A percentile compares a stretch with the other conserved stretches of the same genome.
phyloP scores from a whole-genome alignment of 2,888 invertebrate genomes.

The Lepidocyrtoides sp. region DNA sequence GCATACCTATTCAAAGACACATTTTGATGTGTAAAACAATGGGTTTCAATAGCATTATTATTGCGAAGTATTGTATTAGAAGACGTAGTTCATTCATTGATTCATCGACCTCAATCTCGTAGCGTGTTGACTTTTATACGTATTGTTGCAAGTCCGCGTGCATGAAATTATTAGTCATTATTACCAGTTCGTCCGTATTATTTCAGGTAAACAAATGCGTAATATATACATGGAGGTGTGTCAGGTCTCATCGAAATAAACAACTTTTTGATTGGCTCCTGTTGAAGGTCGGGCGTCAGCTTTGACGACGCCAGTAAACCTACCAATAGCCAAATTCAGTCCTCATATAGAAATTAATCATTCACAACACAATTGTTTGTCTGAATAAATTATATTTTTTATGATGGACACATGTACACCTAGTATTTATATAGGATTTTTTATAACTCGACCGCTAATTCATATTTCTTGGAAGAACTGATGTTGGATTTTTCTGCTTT shows the following conservation, averaged over 20 bases:
- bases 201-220: not conserved
- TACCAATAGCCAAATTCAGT: not conserved
- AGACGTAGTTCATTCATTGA: not conserved
- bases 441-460: too few relatives aligned
- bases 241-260: conserved; percentile 52
- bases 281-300: conserved; percentile 25
- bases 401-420: not conserved
- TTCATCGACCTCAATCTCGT: not conserved
- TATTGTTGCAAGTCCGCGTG: not conserved
- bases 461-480: too few relatives aligned
- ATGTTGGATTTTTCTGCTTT: too few relatives aligned
- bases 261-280: conserved; percentile 46
- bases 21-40: too few relatives aligned
- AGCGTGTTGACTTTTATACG: not conserved
- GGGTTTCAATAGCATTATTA: too few relatives aligned
- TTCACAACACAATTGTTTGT: not conserved
- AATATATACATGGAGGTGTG: conserved; percentile 56
- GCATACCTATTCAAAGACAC: too few relatives aligned
- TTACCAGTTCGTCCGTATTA: not conserved
- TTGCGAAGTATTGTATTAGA: too few relatives aligned
- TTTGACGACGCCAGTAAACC: conserved; percentile 5
- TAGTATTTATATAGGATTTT: too few relatives aligned
- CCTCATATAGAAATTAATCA: conserved; percentile 3
- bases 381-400: not conserved
- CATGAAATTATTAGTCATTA: not conserved